Base-by-base conservation (phyloP, 2,888 invertebrate species). In the Antheraea assamensis region DNA sequence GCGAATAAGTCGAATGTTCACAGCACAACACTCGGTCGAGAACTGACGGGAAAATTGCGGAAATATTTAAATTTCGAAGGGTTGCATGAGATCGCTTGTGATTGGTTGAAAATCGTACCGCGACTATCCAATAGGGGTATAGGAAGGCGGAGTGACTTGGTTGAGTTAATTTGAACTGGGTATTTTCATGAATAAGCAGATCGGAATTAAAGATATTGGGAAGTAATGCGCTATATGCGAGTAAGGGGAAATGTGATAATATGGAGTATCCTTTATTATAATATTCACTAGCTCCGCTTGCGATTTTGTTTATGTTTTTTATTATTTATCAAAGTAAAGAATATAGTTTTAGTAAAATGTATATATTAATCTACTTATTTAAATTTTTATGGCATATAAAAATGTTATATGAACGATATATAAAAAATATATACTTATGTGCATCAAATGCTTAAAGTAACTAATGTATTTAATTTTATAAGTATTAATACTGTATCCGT, bases 1-100 rank as follows among this genome's bases (percentile, higher is more conserved):
- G 15, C 17, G 27, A 15, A 61, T 15, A 27, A 24, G 1, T 13
- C 4, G 24, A 55, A 70, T 42, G 58, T 47, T 58, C 55, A 42
- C 70, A 13, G 15, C 42, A 30, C 27, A 10, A 8, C 55, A 58
- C 55, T n/a, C 27, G 52, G 75, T 78, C 75, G 70, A 73, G 76
- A 76, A 92, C 92, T 92, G 88, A 82, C 27, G 27, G 76, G 77
- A 82, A 86, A 88, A 84, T 80, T 80, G 71, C 55, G 55, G 78
- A 78, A 78, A 79, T 81, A 88, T 88, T 91, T 78, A 80, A 90
- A 88, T 88, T 89, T 87, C 82, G 85, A 89, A 90, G 80, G 90
- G 90, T 87, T 88, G 85, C 81, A 72, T 76, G 52, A 71, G 61
- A 73, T 49, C 75, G n/a, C 19, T 68, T 78, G 76, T 81, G 82